phyloP scores from a whole-genome alignment of 2,113 vertebrate genomes.

The Mungos mungo region DNA sequence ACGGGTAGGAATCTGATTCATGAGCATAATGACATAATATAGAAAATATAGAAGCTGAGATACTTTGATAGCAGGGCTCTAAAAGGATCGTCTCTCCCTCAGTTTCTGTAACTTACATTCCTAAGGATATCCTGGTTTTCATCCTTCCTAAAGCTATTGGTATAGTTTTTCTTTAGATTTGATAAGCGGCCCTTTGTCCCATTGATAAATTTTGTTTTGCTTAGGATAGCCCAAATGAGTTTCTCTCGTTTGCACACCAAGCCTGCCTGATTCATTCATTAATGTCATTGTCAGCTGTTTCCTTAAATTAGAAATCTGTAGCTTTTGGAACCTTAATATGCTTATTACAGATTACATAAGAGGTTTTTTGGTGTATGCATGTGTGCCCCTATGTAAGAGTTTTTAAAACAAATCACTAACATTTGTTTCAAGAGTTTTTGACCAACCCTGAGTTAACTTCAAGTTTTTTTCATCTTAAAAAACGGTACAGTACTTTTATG shows the following conservation, averaged over 20 bases:
- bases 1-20: not conserved
- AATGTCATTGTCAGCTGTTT: not conserved
- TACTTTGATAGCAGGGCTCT: not conserved
- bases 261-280: not conserved
- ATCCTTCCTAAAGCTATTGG: not conserved
- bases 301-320: not conserved
- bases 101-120: not conserved
- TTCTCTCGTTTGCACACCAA: not conserved
- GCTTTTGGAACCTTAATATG: not conserved
- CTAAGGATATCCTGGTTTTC: constrained; percentile 22
- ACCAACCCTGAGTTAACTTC: not conserved
- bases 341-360: not conserved
- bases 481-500: not conserved
- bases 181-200: not conserved
- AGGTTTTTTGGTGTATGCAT: not conserved
- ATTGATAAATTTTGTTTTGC: not conserved
- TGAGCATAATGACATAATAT: not conserved
- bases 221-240: not conserved
- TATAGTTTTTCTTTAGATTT: not conserved
- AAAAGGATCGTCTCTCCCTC: not conserved
- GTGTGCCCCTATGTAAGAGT: not conserved
- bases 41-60: not conserved
- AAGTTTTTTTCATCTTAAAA: constrained; percentile 9
- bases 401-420: constrained; percentile 12
- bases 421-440: not conserved